Evolutionary conservation across 2,888 invertebrate species (phyloP), one percentile per base, ranked within the genome.

Genomic region (Pachydiplax longipennis): DNA sequence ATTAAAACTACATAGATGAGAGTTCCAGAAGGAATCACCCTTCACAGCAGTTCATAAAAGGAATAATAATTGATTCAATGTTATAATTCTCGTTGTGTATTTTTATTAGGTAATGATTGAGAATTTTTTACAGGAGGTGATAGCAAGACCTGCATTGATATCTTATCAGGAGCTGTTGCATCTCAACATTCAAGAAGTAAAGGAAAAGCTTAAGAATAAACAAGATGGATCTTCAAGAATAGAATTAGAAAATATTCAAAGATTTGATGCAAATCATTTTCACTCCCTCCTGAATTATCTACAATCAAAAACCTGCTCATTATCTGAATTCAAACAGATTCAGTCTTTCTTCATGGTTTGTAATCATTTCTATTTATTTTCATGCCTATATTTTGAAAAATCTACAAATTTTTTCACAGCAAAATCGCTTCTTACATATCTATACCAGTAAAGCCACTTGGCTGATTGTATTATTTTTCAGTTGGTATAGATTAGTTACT

Each of bases 81-180:
- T n/a, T n/a, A 18, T 25, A 12, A 31, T 6, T 2, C 22, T 25
- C n/a, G n/a, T n/a, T 25, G 25, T 6, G n/a, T 6, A n/a, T 73
- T n/a, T n/a, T 73, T 73, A 18, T 53, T 3, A 18, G 5, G 1
- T 53, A 18, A 44, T 44, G 44, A 10, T 6, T 44, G 44, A 44
- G 3, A 35, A 61, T 10, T 65, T n/a, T 13, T 40, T 31, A 2
- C 83, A 91, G 91, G 91, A 91, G 31, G 65, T 61, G 25, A 44
- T 83, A 18, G 22, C 65, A 18, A 81, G 82, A 1, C 83, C 91
- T 37, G 31, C 25, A 6, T 18, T 91, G n/a, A 61, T 91, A 15
- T 37, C 82, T 22, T 91, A 83, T 15, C 35, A 44, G 58, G 91
- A 91, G 44, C 25, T 91, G 18, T 48, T 91, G 12, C 91, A 91